Evolutionary conservation across 1,140 invertebrate species (phyloP), one percentile per base, ranked within the genome.

Genomic region (Arion vulgaris): DNA sequence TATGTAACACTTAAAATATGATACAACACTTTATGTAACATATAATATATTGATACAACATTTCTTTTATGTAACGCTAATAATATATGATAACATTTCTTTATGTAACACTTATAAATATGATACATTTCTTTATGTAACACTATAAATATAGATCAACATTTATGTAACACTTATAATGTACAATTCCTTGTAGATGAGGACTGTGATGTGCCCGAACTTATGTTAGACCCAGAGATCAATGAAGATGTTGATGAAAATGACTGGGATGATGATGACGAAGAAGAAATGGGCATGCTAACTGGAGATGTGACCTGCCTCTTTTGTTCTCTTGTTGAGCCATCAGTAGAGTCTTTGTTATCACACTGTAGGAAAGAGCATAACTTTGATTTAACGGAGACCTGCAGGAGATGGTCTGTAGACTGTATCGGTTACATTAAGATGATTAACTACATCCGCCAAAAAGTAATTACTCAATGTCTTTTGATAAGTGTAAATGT

Each of bases 401-500:
- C 96, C 53, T 95, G 96, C 91, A 89, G 90, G 0, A 95, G 94
- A 86, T 95, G 95, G 88, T 94, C 94, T 82, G 94, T 98, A 93
- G 96, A 97, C 89, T 95, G 95, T 87, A 96, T 97, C 91, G 95
- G 95, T 0, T 98, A 95, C 86, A 97, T 98, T 32, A 97, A 96
- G 91, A 92, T 98, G 85, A 95, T 98, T 23, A 98, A 98, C 93
- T 98, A 95, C 88, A 95, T 98, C 76, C 94, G 96, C 86, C 93
- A 91, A 41, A 93, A 95, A 51, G 94, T 91, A 85, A 81, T 66
- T 38, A 28, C 49, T 49, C 0, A 15, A 45, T 45, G 41, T 45
- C 41, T 45, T 45, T 5, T 45, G 41, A 45, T 23, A 34, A 23
- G 71, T 77, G 13, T 66, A 28, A 28, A 39, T 62, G 26, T 72